Conservation (phyloP, 2,797 vertebrate genomes). For the Fistularia tabacaria region DNA sequence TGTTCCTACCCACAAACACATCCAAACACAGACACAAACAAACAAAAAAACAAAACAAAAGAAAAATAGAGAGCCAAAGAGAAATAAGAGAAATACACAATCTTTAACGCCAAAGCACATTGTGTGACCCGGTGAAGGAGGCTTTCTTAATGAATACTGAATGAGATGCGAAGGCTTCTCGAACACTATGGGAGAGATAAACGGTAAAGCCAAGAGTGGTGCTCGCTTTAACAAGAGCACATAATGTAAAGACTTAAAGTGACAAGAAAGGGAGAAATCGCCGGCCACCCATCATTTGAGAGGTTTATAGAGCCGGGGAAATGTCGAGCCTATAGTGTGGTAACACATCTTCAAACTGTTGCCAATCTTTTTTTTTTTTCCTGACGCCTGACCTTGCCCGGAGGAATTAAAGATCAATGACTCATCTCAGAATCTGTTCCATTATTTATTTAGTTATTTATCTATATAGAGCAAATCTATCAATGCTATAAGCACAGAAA, state of each 20-base stretch:
- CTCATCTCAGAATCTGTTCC: slow-evolving; percentile 20
- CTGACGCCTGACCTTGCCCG: slow-evolving; percentile 9
- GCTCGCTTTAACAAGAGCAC: slow-evolving; percentile 19
- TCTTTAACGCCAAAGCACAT: slow-evolving; percentile 23
- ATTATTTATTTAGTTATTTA: background rate
- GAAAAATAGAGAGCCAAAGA: too few relatives aligned
- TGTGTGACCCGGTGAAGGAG: slow-evolving; percentile 18
- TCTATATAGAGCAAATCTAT: too few relatives aligned
- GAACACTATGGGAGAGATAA: slow-evolving; percentile 10
- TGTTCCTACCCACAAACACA: slow-evolving; percentile 28
- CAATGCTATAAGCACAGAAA: too few relatives aligned
- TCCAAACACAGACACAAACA: slow-evolving; percentile 2
- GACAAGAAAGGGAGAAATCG: slow-evolving; percentile 5
- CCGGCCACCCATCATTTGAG: background rate
- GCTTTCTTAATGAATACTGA: slow-evolving; percentile 28
- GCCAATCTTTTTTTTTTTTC: too few relatives aligned
- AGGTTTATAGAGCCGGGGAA: background rate
- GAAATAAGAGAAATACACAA: slow-evolving; percentile 22
- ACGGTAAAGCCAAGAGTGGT: slow-evolving; percentile 19
- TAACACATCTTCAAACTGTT: background rate
- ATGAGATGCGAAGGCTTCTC: too few relatives aligned
- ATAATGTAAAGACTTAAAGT: slow-evolving; percentile 20
- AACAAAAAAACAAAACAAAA: background rate
- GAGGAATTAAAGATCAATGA: slow-evolving; percentile 13
- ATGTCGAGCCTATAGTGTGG: background rate